These are phyloP conservation scores for Pseudomyrmex concolor DNA, from an alignment of 1,140 invertebrate species.

Conservation along the genomic window DNA sequence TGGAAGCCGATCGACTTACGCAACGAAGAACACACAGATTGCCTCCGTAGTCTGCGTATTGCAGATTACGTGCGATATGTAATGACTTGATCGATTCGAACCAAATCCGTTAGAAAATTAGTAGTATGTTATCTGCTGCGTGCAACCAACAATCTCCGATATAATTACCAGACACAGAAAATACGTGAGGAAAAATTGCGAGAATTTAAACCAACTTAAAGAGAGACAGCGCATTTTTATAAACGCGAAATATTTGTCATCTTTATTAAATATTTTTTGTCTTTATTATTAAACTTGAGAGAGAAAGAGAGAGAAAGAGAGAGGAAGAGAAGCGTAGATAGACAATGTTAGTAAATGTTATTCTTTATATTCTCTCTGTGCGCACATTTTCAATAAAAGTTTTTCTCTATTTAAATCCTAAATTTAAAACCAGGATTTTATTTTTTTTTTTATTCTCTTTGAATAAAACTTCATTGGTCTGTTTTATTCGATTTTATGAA, in stretches of 20 bases:
- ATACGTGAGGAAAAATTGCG: background rate
- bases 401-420: too few relatives aligned
- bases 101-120: slow-evolving; percentile 35
- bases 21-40: slow-evolving; percentile 43
- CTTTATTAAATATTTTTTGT: too few relatives aligned
- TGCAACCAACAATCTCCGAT: slow-evolving; percentile 8
- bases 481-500: background rate
- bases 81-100: slow-evolving; percentile 41
- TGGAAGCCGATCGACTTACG: slow-evolving; percentile 42
- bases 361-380: too few relatives aligned
- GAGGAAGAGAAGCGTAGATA: background rate
- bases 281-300: background rate
- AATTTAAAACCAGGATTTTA: background rate
- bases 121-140: background rate
- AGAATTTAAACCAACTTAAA: background rate
- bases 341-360: too few relatives aligned
- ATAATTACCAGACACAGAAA: background rate
- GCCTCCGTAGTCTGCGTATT: slow-evolving; percentile 26
- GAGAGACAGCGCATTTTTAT: background rate
- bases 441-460: background rate
- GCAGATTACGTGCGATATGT: slow-evolving; percentile 34
- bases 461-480: background rate
- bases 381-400: too few relatives aligned
- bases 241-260: background rate
- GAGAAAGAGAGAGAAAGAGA: background rate